Evolutionary conservation across 2,113 vertebrate species (phyloP).

Genomic region (Stigmatopora nigra): DNA sequence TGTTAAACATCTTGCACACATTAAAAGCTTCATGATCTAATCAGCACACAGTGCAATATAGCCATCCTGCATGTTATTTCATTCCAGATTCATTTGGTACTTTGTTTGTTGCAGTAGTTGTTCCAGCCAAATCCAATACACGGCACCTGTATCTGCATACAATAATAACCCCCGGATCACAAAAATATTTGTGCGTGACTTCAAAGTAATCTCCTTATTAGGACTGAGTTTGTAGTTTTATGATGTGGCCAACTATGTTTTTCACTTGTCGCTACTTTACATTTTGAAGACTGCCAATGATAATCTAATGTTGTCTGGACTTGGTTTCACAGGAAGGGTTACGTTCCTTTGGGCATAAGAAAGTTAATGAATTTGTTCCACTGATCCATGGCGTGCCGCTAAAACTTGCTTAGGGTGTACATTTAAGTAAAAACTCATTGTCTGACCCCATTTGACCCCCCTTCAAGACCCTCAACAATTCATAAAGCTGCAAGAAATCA

Average conservation of each 20-base stretch:
- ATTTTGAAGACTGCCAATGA: constrained; percentile 3
- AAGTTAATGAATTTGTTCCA: constrained; percentile 21
- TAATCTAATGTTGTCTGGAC: constrained; percentile 6
- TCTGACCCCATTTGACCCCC: background rate
- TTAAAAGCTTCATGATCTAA: constrained; percentile 2
- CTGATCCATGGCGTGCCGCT: constrained; percentile 7
- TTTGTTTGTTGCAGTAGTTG: constrained; percentile 17
- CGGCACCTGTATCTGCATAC: constrained; percentile 6
- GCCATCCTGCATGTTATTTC: background rate
- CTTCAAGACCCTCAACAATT: constrained; percentile 6
- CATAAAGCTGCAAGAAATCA: constrained; percentile 4
- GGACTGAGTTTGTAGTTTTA: background rate
- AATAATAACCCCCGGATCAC: constrained; percentile 1
- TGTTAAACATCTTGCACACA: background rate
- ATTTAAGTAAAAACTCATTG: constrained; percentile 16
- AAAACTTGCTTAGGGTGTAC: constrained; percentile 5
- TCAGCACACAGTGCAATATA: background rate
- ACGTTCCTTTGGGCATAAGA: constrained; percentile 2
- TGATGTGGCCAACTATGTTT: background rate
- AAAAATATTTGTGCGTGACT: constrained; percentile 27
- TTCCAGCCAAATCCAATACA: constrained; percentile 12
- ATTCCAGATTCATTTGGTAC: background rate
- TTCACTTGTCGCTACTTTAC: constrained; percentile 11
- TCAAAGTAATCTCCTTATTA: constrained; percentile 27
- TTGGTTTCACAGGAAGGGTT: constrained; percentile 7